Percentiles rank a stretch among this genome's conserved stretches.
phyloP scores from a whole-genome alignment of 2,888 invertebrate species.

The Tenthredo mesomela region DNA sequence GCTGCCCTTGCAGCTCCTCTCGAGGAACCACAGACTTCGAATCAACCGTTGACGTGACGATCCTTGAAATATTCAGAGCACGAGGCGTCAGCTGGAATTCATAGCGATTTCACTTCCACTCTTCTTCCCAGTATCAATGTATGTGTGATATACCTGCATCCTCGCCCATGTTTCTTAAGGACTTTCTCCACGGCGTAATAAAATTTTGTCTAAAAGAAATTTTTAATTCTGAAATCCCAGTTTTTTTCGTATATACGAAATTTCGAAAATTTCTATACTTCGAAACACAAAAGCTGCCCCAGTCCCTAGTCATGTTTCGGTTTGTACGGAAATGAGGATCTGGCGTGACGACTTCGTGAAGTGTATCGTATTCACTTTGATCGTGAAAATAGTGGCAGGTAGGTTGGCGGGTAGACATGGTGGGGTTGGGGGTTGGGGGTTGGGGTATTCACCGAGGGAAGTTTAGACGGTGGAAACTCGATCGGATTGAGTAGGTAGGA shows the following conservation, averaged over 20 bases:
- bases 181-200: too few relatives aligned
- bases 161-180: background rate
- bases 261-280: background rate
- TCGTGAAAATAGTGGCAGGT: conserved; percentile 4
- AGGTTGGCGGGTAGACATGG: background rate
- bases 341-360: background rate
- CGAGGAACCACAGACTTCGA: conserved; percentile 5
- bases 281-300: background rate
- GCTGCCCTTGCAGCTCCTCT: background rate
- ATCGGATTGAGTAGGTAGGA: conserved; percentile 22
- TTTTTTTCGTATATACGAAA: too few relatives aligned
- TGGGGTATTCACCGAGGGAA: background rate
- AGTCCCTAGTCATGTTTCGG: background rate
- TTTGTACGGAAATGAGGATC: background rate
- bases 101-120: conserved; percentile 32
- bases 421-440: background rate
- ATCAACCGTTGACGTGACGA: conserved; percentile 49
- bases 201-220: too few relatives aligned
- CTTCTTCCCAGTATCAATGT: background rate
- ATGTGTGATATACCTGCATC: background rate
- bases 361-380: conserved; percentile 30
- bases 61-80: conserved; percentile 49
- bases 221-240: background rate
- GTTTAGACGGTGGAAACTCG: conserved; percentile 21
- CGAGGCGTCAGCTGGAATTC: conserved; percentile 45